phyloP scores from a whole-genome alignment of 2,797 vertebrate species.

The Heterohyrax brucei region DNA sequence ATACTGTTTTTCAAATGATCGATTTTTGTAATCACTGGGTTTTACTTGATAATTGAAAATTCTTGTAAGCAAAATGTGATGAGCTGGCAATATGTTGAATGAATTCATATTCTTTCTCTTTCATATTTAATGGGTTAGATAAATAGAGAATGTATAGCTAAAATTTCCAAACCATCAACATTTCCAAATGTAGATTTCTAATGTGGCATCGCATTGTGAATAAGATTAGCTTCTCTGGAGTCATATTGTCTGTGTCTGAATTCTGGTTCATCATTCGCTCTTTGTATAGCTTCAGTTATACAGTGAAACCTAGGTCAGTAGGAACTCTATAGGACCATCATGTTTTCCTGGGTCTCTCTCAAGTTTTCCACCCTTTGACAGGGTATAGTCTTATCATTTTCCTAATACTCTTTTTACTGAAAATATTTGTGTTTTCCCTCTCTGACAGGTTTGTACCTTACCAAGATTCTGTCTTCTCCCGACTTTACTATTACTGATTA shows the following conservation, averaged over 20 bases:
- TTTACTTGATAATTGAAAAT: constrained; percentile 74
- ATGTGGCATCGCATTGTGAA: background rate
- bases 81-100: constrained; percentile 46
- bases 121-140: constrained; percentile 31
- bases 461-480: background rate
- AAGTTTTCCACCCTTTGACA: background rate
- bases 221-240: background rate
- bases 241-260: background rate
- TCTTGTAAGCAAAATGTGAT: constrained; percentile 74
- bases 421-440: background rate
- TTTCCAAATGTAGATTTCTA: background rate
- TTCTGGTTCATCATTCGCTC: background rate
- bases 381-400: background rate
- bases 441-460: background rate
- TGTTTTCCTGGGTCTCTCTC: background rate
- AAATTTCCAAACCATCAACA: constrained; percentile 9
- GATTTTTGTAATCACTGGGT: constrained; percentile 75
- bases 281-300: background rate
- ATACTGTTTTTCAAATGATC: constrained; percentile 67
- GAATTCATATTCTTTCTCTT: constrained; percentile 28
- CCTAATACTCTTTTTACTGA: background rate
- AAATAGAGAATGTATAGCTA: background rate
- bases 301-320: background rate
- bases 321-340: background rate
- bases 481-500: background rate